A percentile compares a stretch with the other conserved stretches of the same genome.
Conservation (phyloP, 1,140 invertebrate species). For the Helicoverpa armigera region DNA sequence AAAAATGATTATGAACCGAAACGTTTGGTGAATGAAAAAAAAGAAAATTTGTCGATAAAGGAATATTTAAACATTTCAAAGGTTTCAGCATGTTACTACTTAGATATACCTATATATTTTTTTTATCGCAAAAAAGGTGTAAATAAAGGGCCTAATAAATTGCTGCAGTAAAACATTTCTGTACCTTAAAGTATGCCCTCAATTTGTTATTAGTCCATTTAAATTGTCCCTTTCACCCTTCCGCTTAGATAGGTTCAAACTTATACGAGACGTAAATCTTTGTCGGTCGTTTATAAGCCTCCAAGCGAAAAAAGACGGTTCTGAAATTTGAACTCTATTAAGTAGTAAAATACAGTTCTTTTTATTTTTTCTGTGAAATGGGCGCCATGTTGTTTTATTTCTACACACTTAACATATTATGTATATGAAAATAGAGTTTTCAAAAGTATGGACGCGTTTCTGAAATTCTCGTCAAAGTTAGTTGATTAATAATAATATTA, state of each 20-base stretch:
- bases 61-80: too few species aligned
- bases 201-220: slow-evolving; percentile 40
- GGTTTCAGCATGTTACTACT: too few species aligned
- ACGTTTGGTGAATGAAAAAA: background rate
- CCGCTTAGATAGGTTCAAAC: background rate
- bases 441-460: too few species aligned
- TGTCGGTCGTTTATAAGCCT: slow-evolving; percentile 14
- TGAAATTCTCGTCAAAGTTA: too few species aligned
- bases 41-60: background rate
- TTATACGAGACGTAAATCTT: slow-evolving; percentile 30
- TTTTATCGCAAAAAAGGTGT: too few species aligned
- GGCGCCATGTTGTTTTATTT: background rate
- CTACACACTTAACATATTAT: too few species aligned
- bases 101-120: too few species aligned
- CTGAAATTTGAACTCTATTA: background rate
- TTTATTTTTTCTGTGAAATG: background rate
- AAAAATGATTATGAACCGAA: slow-evolving; percentile 11
- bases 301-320: background rate
- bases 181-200: slow-evolving; percentile 31
- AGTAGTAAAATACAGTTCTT: background rate
- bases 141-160: background rate
- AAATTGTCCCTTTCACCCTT: slow-evolving; percentile 19
- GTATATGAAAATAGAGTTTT: too few species aligned
- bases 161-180: background rate
- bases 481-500: too few species aligned